Conservation (phyloP, 2,888 invertebrate species). For the Rhamnusium bicolor region DNA sequence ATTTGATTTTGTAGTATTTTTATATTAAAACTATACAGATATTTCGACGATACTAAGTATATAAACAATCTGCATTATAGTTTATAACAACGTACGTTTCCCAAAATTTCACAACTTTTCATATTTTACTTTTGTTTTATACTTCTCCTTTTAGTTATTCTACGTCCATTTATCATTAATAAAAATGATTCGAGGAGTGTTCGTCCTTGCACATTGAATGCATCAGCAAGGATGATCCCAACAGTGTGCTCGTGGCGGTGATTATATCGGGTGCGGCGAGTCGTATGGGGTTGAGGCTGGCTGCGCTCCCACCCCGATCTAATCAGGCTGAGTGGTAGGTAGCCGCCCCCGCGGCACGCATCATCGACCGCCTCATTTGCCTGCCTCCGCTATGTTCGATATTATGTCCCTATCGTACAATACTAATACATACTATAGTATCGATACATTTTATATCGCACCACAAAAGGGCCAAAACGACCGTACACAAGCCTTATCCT, state of each 20-base stretch:
- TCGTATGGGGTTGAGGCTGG: constrained; percentile 39
- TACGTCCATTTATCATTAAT: not conserved
- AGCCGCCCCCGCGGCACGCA: constrained; percentile 58
- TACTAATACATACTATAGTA: constrained; percentile 15
- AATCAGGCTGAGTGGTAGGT: constrained; percentile 59
- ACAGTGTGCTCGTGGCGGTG: constrained; percentile 45
- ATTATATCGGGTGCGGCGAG: constrained; percentile 56
- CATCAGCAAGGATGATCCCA: constrained; percentile 17
- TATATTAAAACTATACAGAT: too few relatives aligned
- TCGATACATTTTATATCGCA: constrained; percentile 31
- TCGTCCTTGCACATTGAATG: constrained; percentile 11
- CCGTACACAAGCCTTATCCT: constrained; percentile 8
- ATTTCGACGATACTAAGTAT: too few relatives aligned
- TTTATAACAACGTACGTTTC: too few relatives aligned
- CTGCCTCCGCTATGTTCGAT: constrained; percentile 46
- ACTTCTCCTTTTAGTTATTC: not conserved
- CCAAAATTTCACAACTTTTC: not conserved
- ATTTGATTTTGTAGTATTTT: too few relatives aligned
- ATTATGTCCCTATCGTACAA: constrained; percentile 7
- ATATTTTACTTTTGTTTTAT: not conserved
- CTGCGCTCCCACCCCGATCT: constrained; percentile 57
- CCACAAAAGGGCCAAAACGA: constrained; percentile 30
- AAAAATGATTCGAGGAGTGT: constrained; percentile 2
- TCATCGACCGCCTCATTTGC: constrained; percentile 62
- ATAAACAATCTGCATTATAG: too few relatives aligned